phyloP scores from a whole-genome alignment of 2,113 vertebrate species.

The Perognathus longimembris region DNA sequence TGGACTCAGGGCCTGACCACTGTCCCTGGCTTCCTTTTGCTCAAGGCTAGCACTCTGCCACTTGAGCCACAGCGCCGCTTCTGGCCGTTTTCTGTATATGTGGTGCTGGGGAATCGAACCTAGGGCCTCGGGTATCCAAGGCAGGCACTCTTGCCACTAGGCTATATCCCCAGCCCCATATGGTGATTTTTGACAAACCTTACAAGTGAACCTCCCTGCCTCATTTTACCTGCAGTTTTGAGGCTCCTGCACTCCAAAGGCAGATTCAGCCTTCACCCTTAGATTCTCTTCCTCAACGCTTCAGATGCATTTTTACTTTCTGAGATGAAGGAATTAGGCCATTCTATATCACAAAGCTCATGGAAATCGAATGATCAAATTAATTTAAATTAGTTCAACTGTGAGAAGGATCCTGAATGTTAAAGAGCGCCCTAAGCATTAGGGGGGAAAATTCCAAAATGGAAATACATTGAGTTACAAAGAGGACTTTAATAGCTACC shows the following conservation, averaged over 20 bases:
- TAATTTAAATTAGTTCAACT: slow-evolving; percentile 61
- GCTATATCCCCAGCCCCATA: too few species aligned
- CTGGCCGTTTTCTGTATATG: too few species aligned
- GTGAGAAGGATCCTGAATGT: slow-evolving; percentile 23
- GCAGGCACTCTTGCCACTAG: too few species aligned
- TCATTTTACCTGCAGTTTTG: neutral
- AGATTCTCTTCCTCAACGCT: neutral
- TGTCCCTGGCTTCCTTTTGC: too few species aligned
- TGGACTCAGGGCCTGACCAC: too few species aligned
- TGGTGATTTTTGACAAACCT: neutral
- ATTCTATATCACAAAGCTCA: slow-evolving; percentile 25
- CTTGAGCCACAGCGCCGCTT: too few species aligned
- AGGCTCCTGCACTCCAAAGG: neutral
- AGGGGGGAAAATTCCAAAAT: slow-evolving; percentile 16
- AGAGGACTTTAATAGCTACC: slow-evolving; percentile 53
- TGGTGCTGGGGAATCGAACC: too few species aligned
- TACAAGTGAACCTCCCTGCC: neutral
- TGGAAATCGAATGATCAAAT: slow-evolving; percentile 58
- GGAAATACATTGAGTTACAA: slow-evolving; percentile 55
- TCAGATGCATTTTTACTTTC: neutral
- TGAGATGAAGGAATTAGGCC: slow-evolving; percentile 1
- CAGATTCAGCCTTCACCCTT: neutral
- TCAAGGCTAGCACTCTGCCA: too few species aligned
- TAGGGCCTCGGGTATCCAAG: too few species aligned
- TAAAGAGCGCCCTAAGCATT: slow-evolving; percentile 55